Evolutionary conservation across 2,888 invertebrate genomes (phyloP).

Genomic region (Tetanocera ferruginea): DNA sequence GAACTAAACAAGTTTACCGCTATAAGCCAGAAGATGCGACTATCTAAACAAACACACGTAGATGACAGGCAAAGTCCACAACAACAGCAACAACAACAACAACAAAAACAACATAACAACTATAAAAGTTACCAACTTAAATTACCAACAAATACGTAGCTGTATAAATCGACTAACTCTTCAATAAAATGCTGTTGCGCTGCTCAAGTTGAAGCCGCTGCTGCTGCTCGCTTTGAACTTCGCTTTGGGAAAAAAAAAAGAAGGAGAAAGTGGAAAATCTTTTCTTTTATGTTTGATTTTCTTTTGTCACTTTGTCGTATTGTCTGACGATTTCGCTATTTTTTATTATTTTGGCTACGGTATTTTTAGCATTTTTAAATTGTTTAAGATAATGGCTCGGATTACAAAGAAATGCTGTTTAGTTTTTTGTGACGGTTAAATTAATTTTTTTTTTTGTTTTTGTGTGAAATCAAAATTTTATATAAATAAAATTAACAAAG

Average conservation of each 20-base stretch:
- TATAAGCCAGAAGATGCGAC: slow-evolving; percentile 35
- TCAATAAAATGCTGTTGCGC: background rate
- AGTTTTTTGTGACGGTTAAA: background rate
- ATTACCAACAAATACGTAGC: background rate
- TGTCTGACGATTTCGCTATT: background rate
- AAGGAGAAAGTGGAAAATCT: slow-evolving; percentile 67
- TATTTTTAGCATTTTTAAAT: background rate
- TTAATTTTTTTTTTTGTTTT: no score
- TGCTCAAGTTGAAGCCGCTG: slow-evolving; percentile 14
- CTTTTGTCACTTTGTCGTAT: background rate
- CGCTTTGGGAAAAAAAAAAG: slow-evolving; percentile 49
- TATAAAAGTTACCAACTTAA: background rate
- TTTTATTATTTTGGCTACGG: background rate
- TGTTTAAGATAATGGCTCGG: background rate
- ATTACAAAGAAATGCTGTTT: background rate
- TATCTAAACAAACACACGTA: slow-evolving; percentile 17
- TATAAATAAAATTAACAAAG: no score
- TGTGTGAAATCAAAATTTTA: no score
- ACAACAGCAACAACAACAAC: background rate
- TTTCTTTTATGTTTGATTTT: slow-evolving; percentile 43
- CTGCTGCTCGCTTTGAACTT: slow-evolving; percentile 38
- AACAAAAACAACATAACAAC: background rate
- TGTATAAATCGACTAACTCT: background rate
- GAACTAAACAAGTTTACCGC: slow-evolving; percentile 25
- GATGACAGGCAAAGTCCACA: background rate